Conservation (phyloP, 92 coral and sea anemone genomes). For the Anthopleura xanthogrammica region DNA sequence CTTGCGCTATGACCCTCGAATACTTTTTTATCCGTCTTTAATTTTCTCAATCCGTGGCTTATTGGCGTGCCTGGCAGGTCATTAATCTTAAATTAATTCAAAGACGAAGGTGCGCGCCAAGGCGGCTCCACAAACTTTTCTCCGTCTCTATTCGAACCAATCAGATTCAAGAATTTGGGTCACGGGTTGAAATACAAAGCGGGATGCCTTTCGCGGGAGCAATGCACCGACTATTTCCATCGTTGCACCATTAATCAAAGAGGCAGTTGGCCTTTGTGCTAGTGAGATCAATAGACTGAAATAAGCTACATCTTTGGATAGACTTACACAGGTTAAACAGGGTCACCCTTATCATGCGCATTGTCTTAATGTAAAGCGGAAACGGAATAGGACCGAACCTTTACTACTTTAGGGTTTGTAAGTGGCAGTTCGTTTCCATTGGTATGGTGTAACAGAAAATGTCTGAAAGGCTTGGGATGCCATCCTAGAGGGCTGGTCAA, state of each 20-base stretch:
- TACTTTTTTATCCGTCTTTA: conserved; percentile 1
- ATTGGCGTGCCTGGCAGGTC: conserved; percentile 31
- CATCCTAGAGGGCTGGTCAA: conserved; percentile 14
- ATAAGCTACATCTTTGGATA: conserved; percentile 19
- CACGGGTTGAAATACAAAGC: conserved; percentile 22
- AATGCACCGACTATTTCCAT: conserved; percentile 21
- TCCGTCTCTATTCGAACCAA: conserved; percentile 29
- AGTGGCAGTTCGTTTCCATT: background rate
- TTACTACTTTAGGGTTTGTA: conserved; percentile 14
- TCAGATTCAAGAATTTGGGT: conserved; percentile 12
- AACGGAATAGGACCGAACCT: conserved; percentile 28
- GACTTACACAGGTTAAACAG: conserved; percentile 33
- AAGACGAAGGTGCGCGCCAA: conserved; percentile 39
- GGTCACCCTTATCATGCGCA: conserved; percentile 30
- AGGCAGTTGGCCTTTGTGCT: conserved; percentile 33
- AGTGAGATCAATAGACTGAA: conserved; percentile 17
- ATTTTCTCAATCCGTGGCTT: conserved; percentile 9
- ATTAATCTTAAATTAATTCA: conserved; percentile 32
- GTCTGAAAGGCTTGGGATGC: conserved; percentile 18
- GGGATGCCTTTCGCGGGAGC: conserved; percentile 37
- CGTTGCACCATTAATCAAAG: conserved; percentile 41
- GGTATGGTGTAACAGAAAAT: conserved; percentile 9
- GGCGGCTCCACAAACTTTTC: conserved; percentile 34
- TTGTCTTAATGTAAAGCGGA: conserved; percentile 35
- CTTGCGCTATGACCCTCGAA: background rate